Evolutionary conservation across 2,888 invertebrate species (phyloP), one percentile per base, ranked within the genome.

Genomic region (Epirrhoe tristata): DNA sequence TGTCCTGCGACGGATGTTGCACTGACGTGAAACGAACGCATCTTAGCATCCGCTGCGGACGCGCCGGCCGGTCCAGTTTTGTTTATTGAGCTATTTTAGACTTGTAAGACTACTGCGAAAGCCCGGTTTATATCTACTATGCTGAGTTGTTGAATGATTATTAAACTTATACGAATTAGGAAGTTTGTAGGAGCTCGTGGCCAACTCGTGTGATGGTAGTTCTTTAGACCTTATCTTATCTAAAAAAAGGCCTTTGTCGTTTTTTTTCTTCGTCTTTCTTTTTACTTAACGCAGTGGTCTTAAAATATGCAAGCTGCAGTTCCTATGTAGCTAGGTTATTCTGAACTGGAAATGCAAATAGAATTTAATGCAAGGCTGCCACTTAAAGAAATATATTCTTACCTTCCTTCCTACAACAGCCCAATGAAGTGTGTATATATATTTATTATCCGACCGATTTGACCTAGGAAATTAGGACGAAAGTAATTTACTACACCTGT

Each of bases 81-180:
- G 86, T 87, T 87, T 87, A 89, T 80, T 68, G 81, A 85, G 87
- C 79, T 89, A 90, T 90, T 90, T 89, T 81, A 70, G 85, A 81
- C 24, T 81, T 74, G 75, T 74, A 59, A 72, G 69, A 67, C 58
- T 60, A 57, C 51, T 58, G 52, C 16, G 58, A 52, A 63, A 56
- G 39, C 31, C 43, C 46, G 8, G 34, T 14, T 58, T 14, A 10
- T 16, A 46, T 39, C 39, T 36, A 36, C 36, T 36, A 39, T 12
- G 39, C 39, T 7, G 10, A 12, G 39, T 39, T 39, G n/a, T n/a
- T n/a, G 24, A 24, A 24, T 24, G 24, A 24, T 2, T 24, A 24
- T 24, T 24, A 24, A 24, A 24, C 24, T 24, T 24, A 24, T 24
- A 24, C 24, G 1, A 24, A 24, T 24, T 24, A 24, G 1, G 3